Evolutionary conservation across 1,140 invertebrate genomes (phyloP).

Genomic region (Tenebrio molitor): DNA sequence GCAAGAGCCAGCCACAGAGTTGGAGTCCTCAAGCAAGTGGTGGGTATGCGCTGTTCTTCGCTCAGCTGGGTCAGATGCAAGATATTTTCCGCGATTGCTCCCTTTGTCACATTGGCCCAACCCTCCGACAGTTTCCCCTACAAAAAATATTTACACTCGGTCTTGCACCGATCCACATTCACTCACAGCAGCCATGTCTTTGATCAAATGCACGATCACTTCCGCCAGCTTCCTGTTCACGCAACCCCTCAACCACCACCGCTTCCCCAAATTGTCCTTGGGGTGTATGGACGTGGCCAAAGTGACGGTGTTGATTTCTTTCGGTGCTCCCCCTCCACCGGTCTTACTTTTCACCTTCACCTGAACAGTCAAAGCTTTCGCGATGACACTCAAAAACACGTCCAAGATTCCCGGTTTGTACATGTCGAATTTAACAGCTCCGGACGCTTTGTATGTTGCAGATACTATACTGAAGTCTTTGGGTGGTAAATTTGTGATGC

Average conservation of each 20-base stretch:
- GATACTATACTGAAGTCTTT: constrained; percentile 83
- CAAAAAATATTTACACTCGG: constrained; percentile 34
- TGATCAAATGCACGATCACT: constrained; percentile 88
- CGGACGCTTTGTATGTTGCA: constrained; percentile 67
- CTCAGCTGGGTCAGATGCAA: constrained; percentile 86
- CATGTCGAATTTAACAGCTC: constrained; percentile 74
- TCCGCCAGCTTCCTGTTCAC: constrained; percentile 88
- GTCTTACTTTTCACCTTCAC: constrained; percentile 82
- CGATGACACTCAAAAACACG: constrained; percentile 88
- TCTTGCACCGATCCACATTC: constrained; percentile 7
- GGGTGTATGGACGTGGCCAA: constrained; percentile 73
- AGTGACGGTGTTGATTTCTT: constrained; percentile 74
- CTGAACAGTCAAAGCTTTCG: constrained; percentile 89
- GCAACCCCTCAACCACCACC: constrained; percentile 90
- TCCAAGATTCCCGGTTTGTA: constrained; percentile 80
- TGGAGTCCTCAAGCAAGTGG: constrained; percentile 84
- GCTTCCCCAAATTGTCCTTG: constrained; percentile 70
- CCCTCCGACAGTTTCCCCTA: constrained; percentile 88
- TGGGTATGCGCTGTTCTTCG: constrained; percentile 80
- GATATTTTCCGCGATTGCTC: constrained; percentile 92
- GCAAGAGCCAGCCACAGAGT: constrained; percentile 94
- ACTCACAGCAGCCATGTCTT: constrained; percentile 92
- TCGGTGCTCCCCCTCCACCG: constrained; percentile 69
- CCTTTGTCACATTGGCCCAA: constrained; percentile 91
- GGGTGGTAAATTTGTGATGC: constrained; percentile 79